Percentiles rank a stretch among this genome's conserved stretches.
Conservation (phyloP, 2,888 invertebrate genomes). For the Helicoverpa assulta region DNA sequence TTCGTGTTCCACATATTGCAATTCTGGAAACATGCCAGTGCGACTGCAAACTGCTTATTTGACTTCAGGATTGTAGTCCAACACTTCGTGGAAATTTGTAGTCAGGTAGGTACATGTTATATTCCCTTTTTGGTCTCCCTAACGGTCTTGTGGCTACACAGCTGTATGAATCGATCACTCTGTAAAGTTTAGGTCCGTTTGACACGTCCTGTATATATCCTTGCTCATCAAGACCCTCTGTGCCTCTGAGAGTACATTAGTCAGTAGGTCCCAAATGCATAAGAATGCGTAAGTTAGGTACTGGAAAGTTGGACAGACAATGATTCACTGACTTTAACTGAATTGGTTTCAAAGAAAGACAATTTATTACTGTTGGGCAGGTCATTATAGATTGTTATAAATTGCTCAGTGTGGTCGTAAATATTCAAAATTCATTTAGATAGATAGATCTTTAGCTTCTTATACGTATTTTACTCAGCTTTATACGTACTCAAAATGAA, state of each 20-base stretch:
- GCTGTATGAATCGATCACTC: neutral
- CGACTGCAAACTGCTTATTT: constrained; percentile 12
- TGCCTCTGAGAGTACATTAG: neutral
- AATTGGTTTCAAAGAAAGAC: neutral
- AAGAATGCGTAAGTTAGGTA: neutral
- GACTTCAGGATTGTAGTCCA: constrained; percentile 11
- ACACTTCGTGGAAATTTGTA: neutral
- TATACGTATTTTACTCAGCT: neutral
- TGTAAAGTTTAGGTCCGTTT: neutral
- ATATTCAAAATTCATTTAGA: neutral
- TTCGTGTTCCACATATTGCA: constrained; percentile 33
- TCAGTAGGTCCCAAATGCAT: neutral
- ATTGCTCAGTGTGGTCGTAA: neutral
- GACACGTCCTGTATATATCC: neutral
- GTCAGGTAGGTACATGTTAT: neutral
- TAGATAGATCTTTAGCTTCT: too few relatives aligned
- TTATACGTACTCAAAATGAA: neutral
- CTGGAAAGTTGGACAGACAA: neutral
- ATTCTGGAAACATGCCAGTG: constrained; percentile 39
- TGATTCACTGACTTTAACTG: neutral
- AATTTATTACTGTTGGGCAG: neutral
- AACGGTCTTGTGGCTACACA: neutral
- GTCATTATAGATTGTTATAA: neutral
- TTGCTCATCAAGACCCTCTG: constrained; percentile 1
- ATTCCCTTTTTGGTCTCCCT: neutral